phyloP scores from a whole-genome alignment of 1,140 invertebrate genomes.

The Pteromalus puparum region DNA sequence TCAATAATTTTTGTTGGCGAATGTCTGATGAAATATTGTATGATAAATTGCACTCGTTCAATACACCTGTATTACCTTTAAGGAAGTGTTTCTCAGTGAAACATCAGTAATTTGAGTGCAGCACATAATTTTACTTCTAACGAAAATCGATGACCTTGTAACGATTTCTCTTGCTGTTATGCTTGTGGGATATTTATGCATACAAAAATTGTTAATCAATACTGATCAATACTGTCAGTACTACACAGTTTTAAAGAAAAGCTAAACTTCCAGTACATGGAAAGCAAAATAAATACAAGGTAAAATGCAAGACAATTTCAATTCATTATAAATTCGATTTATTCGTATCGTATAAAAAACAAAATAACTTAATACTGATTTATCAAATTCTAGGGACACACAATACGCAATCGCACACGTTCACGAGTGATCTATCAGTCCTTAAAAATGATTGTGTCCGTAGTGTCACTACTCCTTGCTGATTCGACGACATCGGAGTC shows the following conservation, averaged over 20 bases:
- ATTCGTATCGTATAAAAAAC: constrained; percentile 2
- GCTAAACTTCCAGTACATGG: too few species aligned
- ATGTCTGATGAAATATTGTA: neutral
- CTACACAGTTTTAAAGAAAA: too few species aligned
- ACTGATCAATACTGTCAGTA: too few species aligned
- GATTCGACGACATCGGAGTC: neutral
- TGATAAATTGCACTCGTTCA: too few species aligned
- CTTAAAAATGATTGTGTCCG: neutral
- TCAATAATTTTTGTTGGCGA: neutral
- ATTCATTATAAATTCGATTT: neutral
- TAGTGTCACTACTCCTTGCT: neutral
- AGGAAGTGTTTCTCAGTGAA: too few species aligned
- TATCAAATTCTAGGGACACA: neutral
- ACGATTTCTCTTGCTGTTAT: too few species aligned
- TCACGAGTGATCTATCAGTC: neutral
- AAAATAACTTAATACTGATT: constrained; percentile 40
- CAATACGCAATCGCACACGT: neutral
- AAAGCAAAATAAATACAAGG: neutral
- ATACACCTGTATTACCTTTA: too few species aligned
- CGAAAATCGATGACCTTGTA: too few species aligned
- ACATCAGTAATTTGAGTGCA: too few species aligned
- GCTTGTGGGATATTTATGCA: too few species aligned
- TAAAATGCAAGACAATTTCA: neutral
- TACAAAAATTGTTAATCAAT: too few species aligned
- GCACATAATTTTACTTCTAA: too few species aligned